Conservation (phyloP, 2,797 vertebrate genomes). For the Astyanax mexicanus region DNA sequence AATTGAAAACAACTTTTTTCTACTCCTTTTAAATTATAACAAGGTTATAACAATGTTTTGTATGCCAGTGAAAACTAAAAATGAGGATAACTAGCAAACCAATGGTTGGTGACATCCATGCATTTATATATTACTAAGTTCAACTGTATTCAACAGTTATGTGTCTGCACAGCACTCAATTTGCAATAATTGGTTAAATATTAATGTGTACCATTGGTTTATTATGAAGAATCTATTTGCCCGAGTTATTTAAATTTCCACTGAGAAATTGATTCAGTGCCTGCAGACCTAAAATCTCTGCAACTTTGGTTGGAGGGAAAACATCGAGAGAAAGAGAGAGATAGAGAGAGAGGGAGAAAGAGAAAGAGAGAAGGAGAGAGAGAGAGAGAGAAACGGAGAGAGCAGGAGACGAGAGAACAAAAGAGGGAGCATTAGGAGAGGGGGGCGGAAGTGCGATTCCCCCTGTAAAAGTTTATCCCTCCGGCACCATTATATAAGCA, state of each 20-base stretch:
- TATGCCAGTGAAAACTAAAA: too few relatives aligned
- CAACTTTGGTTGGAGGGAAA: constrained; percentile 64
- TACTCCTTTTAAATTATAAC: too few relatives aligned
- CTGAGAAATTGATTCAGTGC: constrained; percentile 47
- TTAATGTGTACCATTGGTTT: constrained; percentile 50
- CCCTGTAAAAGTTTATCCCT: constrained; percentile 96
- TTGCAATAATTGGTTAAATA: constrained; percentile 57
- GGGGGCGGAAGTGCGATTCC: constrained; percentile 71
- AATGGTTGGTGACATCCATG: not conserved
- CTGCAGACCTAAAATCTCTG: constrained; percentile 48
- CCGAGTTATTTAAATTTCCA: constrained; percentile 52
- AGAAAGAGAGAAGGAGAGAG: constrained; percentile 48
- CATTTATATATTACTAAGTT: constrained; percentile 3
- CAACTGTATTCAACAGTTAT: constrained; percentile 33
- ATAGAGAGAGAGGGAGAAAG: too few relatives aligned
- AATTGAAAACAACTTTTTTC: too few relatives aligned
- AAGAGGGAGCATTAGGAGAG: constrained; percentile 29
- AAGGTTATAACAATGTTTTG: too few relatives aligned
- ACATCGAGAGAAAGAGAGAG: constrained; percentile 37
- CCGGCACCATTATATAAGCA: constrained; percentile 97
- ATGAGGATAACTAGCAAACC: not conserved
- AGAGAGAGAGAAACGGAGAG: constrained; percentile 59
- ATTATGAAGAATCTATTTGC: constrained; percentile 51
- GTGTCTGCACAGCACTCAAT: constrained; percentile 40
- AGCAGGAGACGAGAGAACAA: constrained; percentile 56